phyloP scores from a whole-genome alignment of 2,888 invertebrate genomes.

The Cheilosia scutellata region DNA sequence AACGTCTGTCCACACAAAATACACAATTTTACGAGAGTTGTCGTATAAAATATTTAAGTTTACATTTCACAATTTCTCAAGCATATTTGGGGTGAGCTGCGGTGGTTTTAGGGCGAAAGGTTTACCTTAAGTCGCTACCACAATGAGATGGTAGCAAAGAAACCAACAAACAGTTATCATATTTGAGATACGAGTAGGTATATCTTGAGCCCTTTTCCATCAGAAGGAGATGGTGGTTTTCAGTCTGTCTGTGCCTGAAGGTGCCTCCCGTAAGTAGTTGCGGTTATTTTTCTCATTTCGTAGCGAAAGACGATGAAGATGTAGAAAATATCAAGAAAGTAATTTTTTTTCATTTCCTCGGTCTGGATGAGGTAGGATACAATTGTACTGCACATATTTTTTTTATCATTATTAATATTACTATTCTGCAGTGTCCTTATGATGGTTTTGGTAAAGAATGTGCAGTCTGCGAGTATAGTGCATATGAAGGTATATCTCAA shows the following conservation, averaged over 20 bases:
- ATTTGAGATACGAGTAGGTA: conserved; percentile 43
- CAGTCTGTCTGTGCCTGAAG: conserved; percentile 12
- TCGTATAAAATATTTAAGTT: conserved; percentile 76
- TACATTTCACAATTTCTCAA: conserved; percentile 71
- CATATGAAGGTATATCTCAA: background rate
- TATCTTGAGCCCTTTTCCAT: background rate
- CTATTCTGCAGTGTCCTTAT: conserved; percentile 10
- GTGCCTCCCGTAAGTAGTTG: conserved; percentile 44
- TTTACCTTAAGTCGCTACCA: conserved; percentile 54
- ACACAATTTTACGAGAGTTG: conserved; percentile 75
- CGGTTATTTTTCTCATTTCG: conserved; percentile 57
- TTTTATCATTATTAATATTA: conserved; percentile 56
- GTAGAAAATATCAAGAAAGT: conserved; percentile 70
- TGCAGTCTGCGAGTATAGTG: background rate
- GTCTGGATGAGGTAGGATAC: background rate
- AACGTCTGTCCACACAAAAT: conserved; percentile 76
- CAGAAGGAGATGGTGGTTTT: background rate
- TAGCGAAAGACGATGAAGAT: conserved; percentile 20
- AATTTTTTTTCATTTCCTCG: conserved; percentile 52
- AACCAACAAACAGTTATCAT: conserved; percentile 66
- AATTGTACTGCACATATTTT: conserved; percentile 42
- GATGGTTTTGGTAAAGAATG: conserved; percentile 5
- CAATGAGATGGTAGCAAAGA: conserved; percentile 53
- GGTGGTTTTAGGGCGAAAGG: background rate
- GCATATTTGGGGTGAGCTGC: conserved; percentile 14